Evolutionary conservation across 2,888 invertebrate genomes (phyloP).

Genomic region (Amitus sp.): DNA sequence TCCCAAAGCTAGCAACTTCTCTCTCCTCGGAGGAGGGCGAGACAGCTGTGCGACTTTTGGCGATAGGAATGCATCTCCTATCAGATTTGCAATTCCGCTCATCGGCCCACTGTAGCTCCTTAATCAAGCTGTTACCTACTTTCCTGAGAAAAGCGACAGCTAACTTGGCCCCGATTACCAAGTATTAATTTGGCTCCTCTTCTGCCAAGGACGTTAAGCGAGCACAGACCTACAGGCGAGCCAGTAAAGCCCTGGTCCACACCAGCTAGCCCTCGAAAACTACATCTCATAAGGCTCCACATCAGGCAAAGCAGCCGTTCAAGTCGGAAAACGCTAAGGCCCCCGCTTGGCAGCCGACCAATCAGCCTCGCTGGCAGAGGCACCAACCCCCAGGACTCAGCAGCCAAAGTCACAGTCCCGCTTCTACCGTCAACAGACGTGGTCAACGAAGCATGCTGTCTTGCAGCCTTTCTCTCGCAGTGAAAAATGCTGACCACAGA

Average conservation of each 20-base stretch:
- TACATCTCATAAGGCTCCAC: background rate
- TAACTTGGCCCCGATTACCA: slow-evolving; percentile 12
- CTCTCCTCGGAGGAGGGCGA: slow-evolving; percentile 2
- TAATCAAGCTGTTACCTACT: slow-evolving; percentile 16
- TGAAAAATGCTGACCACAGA: background rate
- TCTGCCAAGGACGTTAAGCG: slow-evolving; percentile 15
- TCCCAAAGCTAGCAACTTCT: slow-evolving; percentile 2
- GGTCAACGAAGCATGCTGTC: slow-evolving; percentile 9
- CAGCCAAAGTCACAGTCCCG: slow-evolving; percentile 2
- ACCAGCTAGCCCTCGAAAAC: background rate
- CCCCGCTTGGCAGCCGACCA: slow-evolving; percentile 1
- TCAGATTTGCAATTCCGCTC: slow-evolving; percentile 14
- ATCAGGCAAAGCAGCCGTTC: background rate
- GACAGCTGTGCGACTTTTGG: slow-evolving; percentile 4
- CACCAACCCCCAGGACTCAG: slow-evolving; percentile 7
- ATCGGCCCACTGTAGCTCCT: slow-evolving; percentile 10
- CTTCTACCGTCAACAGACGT: background rate
- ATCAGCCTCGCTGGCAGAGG: slow-evolving; percentile 10
- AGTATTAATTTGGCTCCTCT: slow-evolving; percentile 13
- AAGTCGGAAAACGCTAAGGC: slow-evolving; percentile 10
- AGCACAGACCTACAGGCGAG: slow-evolving; percentile 7
- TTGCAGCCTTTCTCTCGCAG: background rate
- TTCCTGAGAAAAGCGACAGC: slow-evolving; percentile 11
- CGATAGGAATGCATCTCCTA: slow-evolving; percentile 12
- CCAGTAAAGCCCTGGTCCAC: slow-evolving; percentile 1